A percentile compares a stretch with the other conserved stretches of the same genome.
These are phyloP conservation scores for Latrodectus elegans DNA, from an alignment of 2,888 invertebrate species.

Conservation along the genomic window DNA sequence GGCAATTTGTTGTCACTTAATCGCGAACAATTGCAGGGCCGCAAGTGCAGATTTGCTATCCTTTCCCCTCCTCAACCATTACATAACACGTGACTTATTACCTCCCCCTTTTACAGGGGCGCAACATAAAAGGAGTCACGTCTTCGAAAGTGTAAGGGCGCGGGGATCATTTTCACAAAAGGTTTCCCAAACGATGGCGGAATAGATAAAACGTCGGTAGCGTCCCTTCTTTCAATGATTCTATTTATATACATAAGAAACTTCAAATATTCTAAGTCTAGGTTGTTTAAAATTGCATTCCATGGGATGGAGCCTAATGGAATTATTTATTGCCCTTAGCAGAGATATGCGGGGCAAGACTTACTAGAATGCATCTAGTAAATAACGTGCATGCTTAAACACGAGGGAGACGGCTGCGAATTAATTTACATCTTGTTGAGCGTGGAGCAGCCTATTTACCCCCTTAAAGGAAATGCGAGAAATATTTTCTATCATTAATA, in stretches of 20 bases:
- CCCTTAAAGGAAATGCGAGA: slow-evolving; percentile 14
- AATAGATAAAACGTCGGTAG: slow-evolving; percentile 37
- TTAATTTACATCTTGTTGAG: slow-evolving; percentile 68
- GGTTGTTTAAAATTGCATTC: slow-evolving; percentile 55
- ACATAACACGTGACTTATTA: slow-evolving; percentile 53
- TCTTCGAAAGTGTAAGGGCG: background rate
- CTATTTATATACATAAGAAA: slow-evolving; percentile 55
- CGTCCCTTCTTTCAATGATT: slow-evolving; percentile 31
- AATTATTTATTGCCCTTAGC: slow-evolving; percentile 63
- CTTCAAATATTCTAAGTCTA: slow-evolving; percentile 37
- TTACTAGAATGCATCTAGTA: slow-evolving; percentile 4
- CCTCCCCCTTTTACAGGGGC: slow-evolving; percentile 26
- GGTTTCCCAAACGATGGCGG: slow-evolving; percentile 26
- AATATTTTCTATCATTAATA: slow-evolving; percentile 53
- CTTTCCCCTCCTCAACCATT: slow-evolving; percentile 18
- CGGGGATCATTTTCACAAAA: slow-evolving; percentile 35
- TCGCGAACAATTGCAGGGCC: slow-evolving; percentile 56
- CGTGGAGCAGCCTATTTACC: slow-evolving; percentile 33
- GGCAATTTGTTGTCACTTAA: slow-evolving; percentile 69
- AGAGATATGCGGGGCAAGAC: background rate
- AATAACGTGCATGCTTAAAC: slow-evolving; percentile 29
- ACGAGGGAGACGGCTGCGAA: slow-evolving; percentile 20
- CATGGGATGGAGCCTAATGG: slow-evolving; percentile 48
- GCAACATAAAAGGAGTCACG: slow-evolving; percentile 45
- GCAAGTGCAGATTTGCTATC: background rate